Evolutionary conservation across 2,888 invertebrate genomes (phyloP).

Genomic region (Pseudococcus jackbeardsleyi): DNA sequence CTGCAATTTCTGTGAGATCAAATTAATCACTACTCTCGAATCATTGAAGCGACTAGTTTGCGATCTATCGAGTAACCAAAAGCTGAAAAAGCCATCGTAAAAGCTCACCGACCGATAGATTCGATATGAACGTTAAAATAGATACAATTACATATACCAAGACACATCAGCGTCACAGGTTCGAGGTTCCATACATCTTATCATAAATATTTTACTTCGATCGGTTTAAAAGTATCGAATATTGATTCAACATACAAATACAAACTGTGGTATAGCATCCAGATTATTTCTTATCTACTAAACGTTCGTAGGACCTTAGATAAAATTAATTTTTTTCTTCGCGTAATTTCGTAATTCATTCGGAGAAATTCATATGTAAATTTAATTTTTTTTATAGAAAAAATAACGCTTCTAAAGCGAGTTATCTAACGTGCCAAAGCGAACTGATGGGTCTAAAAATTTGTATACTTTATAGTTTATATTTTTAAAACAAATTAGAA

Average conservation of each 20-base stretch:
- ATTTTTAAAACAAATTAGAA: background rate
- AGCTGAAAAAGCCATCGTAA: conserved; percentile 2
- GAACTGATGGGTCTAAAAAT: background rate
- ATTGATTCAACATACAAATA: background rate
- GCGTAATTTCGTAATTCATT: background rate
- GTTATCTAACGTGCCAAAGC: background rate
- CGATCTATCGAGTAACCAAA: conserved; percentile 28
- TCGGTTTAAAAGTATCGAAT: conserved; percentile 13
- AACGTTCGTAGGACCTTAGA: background rate
- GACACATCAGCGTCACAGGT: background rate
- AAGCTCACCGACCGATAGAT: background rate
- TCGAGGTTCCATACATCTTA: background rate
- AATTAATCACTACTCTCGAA: conserved; percentile 32
- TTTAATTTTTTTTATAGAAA: background rate
- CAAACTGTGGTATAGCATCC: conserved; percentile 13
- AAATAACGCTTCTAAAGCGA: conserved; percentile 19
- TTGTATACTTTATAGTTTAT: background rate
- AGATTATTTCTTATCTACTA: conserved; percentile 20
- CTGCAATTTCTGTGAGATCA: conserved; percentile 22
- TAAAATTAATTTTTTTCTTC: background rate
- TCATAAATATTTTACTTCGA: background rate
- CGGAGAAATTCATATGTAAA: background rate
- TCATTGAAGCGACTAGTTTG: conserved; percentile 52
- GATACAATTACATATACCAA: background rate
- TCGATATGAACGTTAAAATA: background rate